Evolutionary conservation across 2,888 invertebrate species (phyloP), one percentile per base, ranked within the genome.

Genomic region (Caenorhabditis sp.): DNA sequence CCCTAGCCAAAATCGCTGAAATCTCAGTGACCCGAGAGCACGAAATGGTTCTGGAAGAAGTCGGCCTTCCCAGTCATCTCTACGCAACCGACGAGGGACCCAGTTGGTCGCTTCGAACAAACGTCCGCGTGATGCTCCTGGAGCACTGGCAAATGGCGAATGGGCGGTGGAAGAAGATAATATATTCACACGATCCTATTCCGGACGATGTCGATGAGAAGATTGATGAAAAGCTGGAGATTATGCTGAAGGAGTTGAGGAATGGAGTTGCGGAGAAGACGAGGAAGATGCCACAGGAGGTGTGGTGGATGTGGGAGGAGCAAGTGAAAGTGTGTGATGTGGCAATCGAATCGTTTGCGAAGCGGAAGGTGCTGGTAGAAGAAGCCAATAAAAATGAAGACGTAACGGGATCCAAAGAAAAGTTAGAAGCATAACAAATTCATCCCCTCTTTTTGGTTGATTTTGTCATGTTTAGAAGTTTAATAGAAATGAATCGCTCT

Each of bases 41-140:
- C 47, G 75, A 83, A 58, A 66, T 75, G 58, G 88, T 87, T 5
- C 58, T 89, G 5, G 61, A 82, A 28, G 88, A 90, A 28, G 86
- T 85, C 10, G 84, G 82, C 10, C 51, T 90, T 10, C 84, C 88
- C 10, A 84, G 90, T 79, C 87, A 88, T 28, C 76, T 90, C 14
- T 90, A 90, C 61, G 87, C 85, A 10, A 86, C 87, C 16, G 90
- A 90, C 68, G 89, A 90, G 44, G 84, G 86, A 10, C 87, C 90
- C 8, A 90, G 90, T 59, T 90, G 87, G 86, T 84, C 88, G 10
- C 64, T 91, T 24, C 68, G 86, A 24, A 89, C 86, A 26, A 90
- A 89, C 58, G 79, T 89, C 24, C 74, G 86, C 24, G 79, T 90
- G 47, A 61, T 90, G 56, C 76, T 86, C 16, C 69, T 89, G 70